Evolutionary conservation across 2,888 invertebrate species (phyloP), one percentile per base, ranked within the genome.

Genomic region (Lasioglossum zephyrum): DNA sequence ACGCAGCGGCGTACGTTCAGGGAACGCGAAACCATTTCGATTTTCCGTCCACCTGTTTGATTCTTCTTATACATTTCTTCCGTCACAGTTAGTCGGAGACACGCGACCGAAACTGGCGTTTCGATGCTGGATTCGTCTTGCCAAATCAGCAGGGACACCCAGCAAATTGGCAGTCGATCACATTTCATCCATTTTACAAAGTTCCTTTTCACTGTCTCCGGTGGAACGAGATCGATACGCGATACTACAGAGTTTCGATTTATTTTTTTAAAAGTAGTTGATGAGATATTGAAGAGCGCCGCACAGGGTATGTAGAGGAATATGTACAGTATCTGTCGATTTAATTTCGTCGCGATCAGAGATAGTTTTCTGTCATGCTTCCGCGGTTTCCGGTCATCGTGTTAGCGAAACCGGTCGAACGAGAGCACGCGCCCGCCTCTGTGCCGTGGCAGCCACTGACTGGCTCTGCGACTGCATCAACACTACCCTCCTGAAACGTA

Each of bases 371-470:
- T 84, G 85, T 89, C 86, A 88, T 87, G 81, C 39, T 77, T 66
- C 18, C 36, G 53, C 47, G 60, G 60, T 63, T 82, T 70, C 26
- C 53, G 73, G 60, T 22, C 75, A 79, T 75, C 60, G 53, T 81
- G 53, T 72, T 53, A 57, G 41, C 49, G 60, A 81, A 81, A 79
- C 82, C 66, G 82, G 75, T 79, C 82, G 84, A 85, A 79, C 49
- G 60, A 53, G 57, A 72, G 80, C 86, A 84, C 90, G 85, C 87
- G 89, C 93, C 92, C 93, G 91, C 92, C 93, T 93, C 94, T 89
- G 92, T 90, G 94, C 92, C 93, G 92, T 93, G 93, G 93, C 93
- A 92, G 92, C 93, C 93, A 95, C 95, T 94, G 95, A 94, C 91
- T 91, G 92, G 92, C 92, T 90, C 92, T 92, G 88, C 91, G 91